Percentiles rank a stretch among this genome's conserved stretches.
These are phyloP conservation scores for Solenodon paradoxus DNA, from an alignment of 2,113 vertebrate species.

Conservation along the genomic window DNA sequence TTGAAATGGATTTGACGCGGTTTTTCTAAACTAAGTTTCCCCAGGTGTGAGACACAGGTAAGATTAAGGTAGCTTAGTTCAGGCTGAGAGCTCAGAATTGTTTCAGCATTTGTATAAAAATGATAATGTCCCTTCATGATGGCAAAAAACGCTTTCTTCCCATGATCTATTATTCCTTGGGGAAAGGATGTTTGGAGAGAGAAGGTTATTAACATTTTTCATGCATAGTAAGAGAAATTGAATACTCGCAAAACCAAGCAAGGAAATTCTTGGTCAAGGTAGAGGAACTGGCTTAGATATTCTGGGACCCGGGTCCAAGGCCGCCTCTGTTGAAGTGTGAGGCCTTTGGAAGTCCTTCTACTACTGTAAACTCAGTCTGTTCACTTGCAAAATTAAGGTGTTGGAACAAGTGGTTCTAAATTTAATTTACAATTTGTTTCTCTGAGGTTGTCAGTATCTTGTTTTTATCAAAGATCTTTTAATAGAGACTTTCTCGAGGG, in stretches of 20 bases:
- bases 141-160: conserved; percentile 66
- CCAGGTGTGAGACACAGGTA: conserved; percentile 74
- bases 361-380: not conserved
- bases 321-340: not conserved
- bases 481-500: not conserved
- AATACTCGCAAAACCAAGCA: not conserved
- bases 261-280: not conserved
- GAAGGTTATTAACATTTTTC: conserved; percentile 77
- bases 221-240: conserved; percentile 65
- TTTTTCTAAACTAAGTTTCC: conserved; percentile 53
- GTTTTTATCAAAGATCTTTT: not conserved
- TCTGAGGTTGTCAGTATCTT: not conserved
- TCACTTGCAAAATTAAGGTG: not conserved
- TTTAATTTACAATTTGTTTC: not conserved
- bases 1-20: conserved; percentile 69
- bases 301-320: not conserved
- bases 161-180: conserved; percentile 76
- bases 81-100: conserved; percentile 63
- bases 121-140: conserved; percentile 65
- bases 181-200: conserved; percentile 75
- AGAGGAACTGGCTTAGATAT: not conserved
- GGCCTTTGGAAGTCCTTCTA: not conserved
- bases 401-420: not conserved
- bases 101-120: conserved; percentile 70
- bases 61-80: conserved; percentile 63